A percentile compares a stretch with the other conserved stretches of the same genome.
Evolutionary conservation across 2,797 vertebrate genomes (phyloP).

Genomic region (Sebastes steindachneri): DNA sequence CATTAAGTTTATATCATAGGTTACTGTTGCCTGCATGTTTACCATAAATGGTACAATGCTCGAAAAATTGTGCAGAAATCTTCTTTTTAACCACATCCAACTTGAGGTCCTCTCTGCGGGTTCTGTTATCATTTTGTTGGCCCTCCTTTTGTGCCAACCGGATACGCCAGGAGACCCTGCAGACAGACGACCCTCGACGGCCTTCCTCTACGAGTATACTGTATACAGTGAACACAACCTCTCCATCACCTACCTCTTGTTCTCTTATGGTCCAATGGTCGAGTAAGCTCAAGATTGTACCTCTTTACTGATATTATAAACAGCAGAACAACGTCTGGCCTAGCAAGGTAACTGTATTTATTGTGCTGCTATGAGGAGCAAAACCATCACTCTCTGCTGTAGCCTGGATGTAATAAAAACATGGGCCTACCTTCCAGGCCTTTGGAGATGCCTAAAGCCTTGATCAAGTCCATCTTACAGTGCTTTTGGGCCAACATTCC

Average conservation of each 20-base stretch:
- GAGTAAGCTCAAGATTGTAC: not conserved
- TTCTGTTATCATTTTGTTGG: not conserved
- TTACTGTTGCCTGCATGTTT: not conserved
- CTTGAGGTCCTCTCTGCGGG: not conserved
- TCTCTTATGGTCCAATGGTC: not conserved
- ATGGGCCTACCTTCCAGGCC: not conserved
- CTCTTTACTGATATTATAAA: not conserved
- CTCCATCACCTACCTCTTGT: not conserved
- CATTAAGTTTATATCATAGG: not conserved
- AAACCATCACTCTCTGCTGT: not conserved
- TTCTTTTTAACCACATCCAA: constrained; percentile 11
- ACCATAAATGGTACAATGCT: not conserved
- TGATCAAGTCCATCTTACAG: constrained; percentile 7
- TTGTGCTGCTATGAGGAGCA: not conserved
- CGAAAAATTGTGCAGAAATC: not conserved
- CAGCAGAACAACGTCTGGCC: not conserved
- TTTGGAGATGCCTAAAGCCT: constrained; percentile 9
- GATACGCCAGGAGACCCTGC: not conserved
- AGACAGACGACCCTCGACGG: not conserved
- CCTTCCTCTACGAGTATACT: not conserved
- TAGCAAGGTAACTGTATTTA: not conserved
- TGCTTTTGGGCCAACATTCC: constrained; percentile 34
- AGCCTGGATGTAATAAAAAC: constrained; percentile 15
- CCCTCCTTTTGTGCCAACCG: not conserved
- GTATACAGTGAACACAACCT: not conserved